Percentiles rank a stretch among this genome's conserved stretches.
Conservation (phyloP, 2,113 vertebrate species). For the Entomyzon cyanotis region DNA sequence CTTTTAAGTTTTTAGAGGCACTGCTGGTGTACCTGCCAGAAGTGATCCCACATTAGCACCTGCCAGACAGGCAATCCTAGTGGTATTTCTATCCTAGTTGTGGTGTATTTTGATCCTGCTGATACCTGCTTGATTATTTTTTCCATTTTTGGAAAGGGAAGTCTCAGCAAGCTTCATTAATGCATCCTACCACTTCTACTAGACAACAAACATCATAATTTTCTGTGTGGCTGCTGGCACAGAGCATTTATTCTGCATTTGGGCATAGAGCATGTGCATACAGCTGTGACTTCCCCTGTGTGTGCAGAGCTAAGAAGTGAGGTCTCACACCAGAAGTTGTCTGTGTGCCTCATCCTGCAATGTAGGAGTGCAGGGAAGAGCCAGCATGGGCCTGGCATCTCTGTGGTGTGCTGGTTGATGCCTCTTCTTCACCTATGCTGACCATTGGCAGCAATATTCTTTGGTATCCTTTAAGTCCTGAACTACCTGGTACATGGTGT, state of each 20-base stretch:
- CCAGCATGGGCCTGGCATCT: fast-evolving
- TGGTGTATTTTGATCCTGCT: background rate
- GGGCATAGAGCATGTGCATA: fast-evolving
- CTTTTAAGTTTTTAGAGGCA: background rate
- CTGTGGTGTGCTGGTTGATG: background rate
- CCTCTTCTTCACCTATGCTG: background rate
- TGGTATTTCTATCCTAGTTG: background rate
- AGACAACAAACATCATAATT: background rate
- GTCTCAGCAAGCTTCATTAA: background rate
- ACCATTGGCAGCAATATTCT: background rate
- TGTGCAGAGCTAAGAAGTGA: background rate
- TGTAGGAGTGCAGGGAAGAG: background rate
- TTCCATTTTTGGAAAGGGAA: background rate
- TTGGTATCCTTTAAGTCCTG: background rate
- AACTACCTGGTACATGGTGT: background rate
- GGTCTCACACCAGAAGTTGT: fast-evolving
- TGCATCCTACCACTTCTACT: background rate
- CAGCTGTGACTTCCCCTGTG: fast-evolving
- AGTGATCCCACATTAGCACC: background rate
- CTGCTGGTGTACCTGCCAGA: background rate
- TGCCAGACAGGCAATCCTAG: background rate
- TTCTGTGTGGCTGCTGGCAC: background rate
- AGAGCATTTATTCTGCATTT: background rate
- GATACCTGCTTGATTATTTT: background rate
- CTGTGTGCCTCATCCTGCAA: background rate